Conservation (phyloP, 2,888 invertebrate species). For the Eupithecia exiguata region DNA sequence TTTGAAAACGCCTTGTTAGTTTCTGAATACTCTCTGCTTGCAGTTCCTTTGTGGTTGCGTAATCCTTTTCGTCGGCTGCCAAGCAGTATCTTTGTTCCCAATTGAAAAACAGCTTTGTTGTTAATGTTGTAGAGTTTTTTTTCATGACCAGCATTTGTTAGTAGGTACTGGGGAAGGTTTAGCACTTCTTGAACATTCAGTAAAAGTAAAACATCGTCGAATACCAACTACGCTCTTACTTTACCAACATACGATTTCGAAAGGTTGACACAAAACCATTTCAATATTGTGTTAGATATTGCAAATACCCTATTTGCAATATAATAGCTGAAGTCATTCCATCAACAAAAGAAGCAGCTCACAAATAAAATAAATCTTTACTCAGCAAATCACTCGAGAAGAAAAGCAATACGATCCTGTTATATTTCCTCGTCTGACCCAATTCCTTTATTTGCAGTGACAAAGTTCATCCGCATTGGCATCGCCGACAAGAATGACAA, state of each 20-base stretch:
- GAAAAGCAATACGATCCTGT: slow-evolving; percentile 26
- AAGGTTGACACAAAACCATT: background rate
- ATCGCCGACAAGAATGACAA: slow-evolving; percentile 99
- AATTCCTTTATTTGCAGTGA: slow-evolving; percentile 88
- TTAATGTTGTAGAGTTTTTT: slow-evolving; percentile 11
- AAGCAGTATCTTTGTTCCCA: slow-evolving; percentile 25
- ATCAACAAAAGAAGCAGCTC: background rate
- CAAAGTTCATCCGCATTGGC: slow-evolving; percentile 98
- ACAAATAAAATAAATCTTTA: slow-evolving; percentile 10
- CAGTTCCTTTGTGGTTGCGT: slow-evolving; percentile 34
- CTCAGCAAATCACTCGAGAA: slow-evolving; percentile 8
- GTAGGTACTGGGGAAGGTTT: background rate
- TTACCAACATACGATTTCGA: background rate
- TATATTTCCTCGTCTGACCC: slow-evolving; percentile 33
- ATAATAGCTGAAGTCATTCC: background rate
- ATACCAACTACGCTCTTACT: background rate
- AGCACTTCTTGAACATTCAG: background rate
- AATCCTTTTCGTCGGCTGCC: slow-evolving; percentile 33
- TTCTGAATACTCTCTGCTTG: slow-evolving; percentile 19
- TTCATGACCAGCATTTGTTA: background rate
- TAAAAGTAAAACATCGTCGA: too few species aligned
- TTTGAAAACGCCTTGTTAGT: slow-evolving; percentile 31
- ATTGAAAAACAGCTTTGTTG: slow-evolving; percentile 23
- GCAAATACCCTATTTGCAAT: too few species aligned
- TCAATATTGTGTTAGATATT: background rate